Conservation (phyloP, 2,888 invertebrate species). For the Clepsis dumicolana region DNA sequence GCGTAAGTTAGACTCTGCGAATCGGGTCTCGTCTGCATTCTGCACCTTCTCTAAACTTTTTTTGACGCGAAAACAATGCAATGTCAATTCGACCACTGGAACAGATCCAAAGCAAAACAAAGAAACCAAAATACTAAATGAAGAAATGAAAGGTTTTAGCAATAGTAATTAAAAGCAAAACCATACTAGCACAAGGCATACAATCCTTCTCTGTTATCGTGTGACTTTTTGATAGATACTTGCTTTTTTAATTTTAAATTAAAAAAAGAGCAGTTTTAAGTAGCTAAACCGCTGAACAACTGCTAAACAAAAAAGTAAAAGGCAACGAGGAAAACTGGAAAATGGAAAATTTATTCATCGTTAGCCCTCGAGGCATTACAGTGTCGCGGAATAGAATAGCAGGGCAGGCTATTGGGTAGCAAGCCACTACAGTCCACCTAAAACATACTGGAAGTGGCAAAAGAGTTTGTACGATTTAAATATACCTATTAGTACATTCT, state of each 20-base stretch:
- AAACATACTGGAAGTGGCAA: constrained; percentile 46
- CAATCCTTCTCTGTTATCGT: too few species aligned
- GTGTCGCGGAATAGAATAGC: constrained; percentile 45
- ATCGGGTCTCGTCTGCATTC: too few species aligned
- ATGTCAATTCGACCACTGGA: too few species aligned
- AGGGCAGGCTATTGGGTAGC: constrained; percentile 55
- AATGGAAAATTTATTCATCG: constrained; percentile 70
- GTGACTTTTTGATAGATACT: background rate
- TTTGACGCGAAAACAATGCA: too few species aligned
- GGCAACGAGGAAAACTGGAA: constrained; percentile 53
- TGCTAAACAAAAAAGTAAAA: constrained; percentile 50
- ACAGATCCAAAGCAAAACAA: too few species aligned
- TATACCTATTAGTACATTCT: too few species aligned
- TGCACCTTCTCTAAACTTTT: too few species aligned
- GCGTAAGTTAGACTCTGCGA: too few species aligned
- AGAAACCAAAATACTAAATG: background rate
- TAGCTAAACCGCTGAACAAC: constrained; percentile 52
- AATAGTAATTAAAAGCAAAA: background rate
- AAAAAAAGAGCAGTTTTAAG: constrained; percentile 48
- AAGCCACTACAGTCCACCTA: constrained; percentile 52
- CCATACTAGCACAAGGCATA: background rate
- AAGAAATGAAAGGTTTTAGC: background rate
- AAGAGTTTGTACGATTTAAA: background rate
- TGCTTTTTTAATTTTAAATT: constrained; percentile 51
- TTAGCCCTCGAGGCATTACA: constrained; percentile 55